Conservation (phyloP, 2,113 vertebrate species). For the Chaenogobius annularis region DNA sequence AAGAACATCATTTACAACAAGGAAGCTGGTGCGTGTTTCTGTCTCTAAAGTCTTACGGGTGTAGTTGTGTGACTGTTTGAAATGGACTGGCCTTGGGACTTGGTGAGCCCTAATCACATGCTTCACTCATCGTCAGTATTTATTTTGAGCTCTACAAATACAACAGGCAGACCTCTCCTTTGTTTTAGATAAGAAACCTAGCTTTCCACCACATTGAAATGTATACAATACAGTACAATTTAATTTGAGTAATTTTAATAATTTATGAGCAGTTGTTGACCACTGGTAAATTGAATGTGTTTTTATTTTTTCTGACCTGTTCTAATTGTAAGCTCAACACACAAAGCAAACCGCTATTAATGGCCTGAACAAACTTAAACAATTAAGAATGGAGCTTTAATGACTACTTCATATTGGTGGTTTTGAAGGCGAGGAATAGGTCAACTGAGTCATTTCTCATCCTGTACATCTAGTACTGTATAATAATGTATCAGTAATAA, state of each 20-base stretch:
- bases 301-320: slow-evolving; percentile 29
- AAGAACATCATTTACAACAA: slow-evolving; percentile 99
- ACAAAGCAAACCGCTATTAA: slow-evolving; percentile 9
- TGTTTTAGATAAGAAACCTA: not conserved
- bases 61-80: slow-evolving; percentile 40
- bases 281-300: not conserved
- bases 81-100: slow-evolving; percentile 40
- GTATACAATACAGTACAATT: not conserved
- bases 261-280: not conserved
- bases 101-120: slow-evolving; percentile 29
- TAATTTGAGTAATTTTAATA: not conserved
- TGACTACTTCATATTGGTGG: slow-evolving; percentile 32
- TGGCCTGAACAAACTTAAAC: slow-evolving; percentile 22
- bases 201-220: not conserved
- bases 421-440: slow-evolving; percentile 25
- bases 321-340: slow-evolving; percentile 49
- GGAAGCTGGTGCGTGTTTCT: slow-evolving; percentile 84
- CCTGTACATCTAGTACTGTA: slow-evolving; percentile 12
- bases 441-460: not conserved
- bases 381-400: slow-evolving; percentile 32
- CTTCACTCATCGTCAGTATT: slow-evolving; percentile 46
- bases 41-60: slow-evolving; percentile 19
- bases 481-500: slow-evolving; percentile 16
- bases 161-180: slow-evolving; percentile 35
- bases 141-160: slow-evolving; percentile 34